Evolutionary conservation across 2,113 vertebrate genomes (phyloP), one percentile per base, ranked within the genome.

Genomic region (Melanocharis versteri): DNA sequence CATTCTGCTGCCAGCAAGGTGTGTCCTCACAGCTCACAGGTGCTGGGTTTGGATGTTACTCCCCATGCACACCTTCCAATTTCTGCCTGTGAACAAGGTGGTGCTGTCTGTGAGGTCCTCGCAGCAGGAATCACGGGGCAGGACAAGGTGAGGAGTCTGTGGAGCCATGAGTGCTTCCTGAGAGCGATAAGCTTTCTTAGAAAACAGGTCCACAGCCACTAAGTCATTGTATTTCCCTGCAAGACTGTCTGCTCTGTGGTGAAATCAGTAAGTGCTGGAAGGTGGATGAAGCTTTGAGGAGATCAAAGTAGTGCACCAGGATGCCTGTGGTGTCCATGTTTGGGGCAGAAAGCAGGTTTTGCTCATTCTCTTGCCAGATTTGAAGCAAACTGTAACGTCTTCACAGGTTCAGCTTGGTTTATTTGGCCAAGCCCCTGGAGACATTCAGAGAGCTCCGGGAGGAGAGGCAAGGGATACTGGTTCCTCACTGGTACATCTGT

Each of bases 171-270:
- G 6, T 26, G 11, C 23, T 39, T 77, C 53, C 39, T 50, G 44
- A 58, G 15, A 10, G 5, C 7, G 3, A 13, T 28, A 15, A 83
- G 5, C 0, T 44, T 39, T 40, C 28, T 71, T 31, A 13, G 16
- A 54, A 80, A 83, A 50, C 5, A 69, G 23, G 13, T 42, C 26
- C 9, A 16, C 10, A 60, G 50, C 23, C 28, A 12, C 15, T 16
- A 48, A 11, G 26, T 35, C 26, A 28, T 8, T 28, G 14, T 22
- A 6, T 73, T 81, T 62, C 19, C 19, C 24, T n/a, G 39, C 13
- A 27, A 45, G 22, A 14, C 3, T 40, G 7, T 19, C 51, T 40
- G 7, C 5, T 58, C 33, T 68, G 5, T 0, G 1, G 16, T 68
- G 39, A 77, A 62, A 64, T 69, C 31, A 39, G 15, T 68, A 72